Base-by-base conservation (phyloP, 2,888 invertebrate genomes). In the Omphaloscelis lunosa region DNA sequence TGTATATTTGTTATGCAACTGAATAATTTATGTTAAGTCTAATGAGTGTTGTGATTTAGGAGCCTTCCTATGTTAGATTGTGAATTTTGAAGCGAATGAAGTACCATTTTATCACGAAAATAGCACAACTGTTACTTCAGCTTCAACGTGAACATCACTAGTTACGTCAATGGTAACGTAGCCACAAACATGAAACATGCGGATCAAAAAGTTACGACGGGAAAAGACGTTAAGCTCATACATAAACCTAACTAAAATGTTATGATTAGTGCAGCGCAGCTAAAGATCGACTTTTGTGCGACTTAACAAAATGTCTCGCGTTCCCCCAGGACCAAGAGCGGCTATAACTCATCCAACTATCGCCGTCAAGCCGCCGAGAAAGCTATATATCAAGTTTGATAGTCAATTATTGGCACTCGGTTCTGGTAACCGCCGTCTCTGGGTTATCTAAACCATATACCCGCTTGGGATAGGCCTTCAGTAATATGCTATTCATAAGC, bases 321-420 rank as follows among this genome's bases (percentile, higher is more conserved):
- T 92, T 94, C 95, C 92, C 93, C 83, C 82, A 93, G 92, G 94
- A 94, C 89, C 88, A 82, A 80, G 88, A 88, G 89, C 89, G 86
- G 86, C 93, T 89, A 95, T 96, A 95, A 95, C 93, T 96, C 95
- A 95, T 94, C 93, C 89, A 93, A 94, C 94, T 95, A 95, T 94
- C 93, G 93, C 91, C 93, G 93, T 94, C 93, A 93, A 93, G 90
- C 92, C 93, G 90, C 93, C 92, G 90, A 94, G 94, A 94, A 93
- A 93, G 92, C 95, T 93, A 95, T 96, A 95, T 94, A 95, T 96
- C 95, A 96, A 95, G 91, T 95, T 95, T 95, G 95, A 95, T 96
- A 95, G 96, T 96, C 95, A 95, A 96, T 96, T 96, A 96, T 96
- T 95, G 94, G 94, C 94, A 95, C 93, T 95, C 91, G 94, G 94